Conservation (phyloP, 2,888 invertebrate species). For the Pherbina coryleti region DNA sequence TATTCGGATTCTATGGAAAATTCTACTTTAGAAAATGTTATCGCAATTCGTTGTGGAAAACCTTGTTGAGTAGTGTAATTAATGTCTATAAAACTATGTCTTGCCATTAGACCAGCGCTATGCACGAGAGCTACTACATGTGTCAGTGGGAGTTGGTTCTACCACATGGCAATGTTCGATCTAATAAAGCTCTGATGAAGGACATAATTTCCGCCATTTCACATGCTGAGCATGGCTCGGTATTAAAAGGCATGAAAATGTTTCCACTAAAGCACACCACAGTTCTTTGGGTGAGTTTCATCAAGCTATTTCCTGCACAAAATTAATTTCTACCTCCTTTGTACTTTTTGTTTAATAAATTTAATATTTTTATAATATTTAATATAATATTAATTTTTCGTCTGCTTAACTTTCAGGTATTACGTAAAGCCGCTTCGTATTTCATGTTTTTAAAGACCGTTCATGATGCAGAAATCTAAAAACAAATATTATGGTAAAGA, state of each 20-base stretch:
- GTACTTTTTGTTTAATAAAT: too few species aligned
- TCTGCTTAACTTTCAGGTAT: not conserved
- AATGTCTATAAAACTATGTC: too few species aligned
- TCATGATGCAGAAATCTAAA: conserved; percentile 14
- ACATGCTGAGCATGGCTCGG: conserved; percentile 35
- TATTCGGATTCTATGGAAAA: too few species aligned
- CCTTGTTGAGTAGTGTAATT: too few species aligned
- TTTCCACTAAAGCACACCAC: conserved; percentile 36
- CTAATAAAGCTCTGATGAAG: conserved; percentile 36
- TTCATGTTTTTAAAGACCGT: conserved; percentile 44
- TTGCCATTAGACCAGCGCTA: conserved; percentile 18
- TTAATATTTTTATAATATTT: too few species aligned
- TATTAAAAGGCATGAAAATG: conserved; percentile 42
- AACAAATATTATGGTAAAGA: not conserved
- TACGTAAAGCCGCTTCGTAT: not conserved
- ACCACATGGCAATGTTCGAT: conserved; percentile 31
- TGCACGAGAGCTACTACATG: conserved; percentile 38
- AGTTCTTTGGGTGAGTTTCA: conserved; percentile 37
- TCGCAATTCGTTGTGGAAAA: too few species aligned
- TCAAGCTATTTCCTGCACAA: too few species aligned
- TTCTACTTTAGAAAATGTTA: too few species aligned
- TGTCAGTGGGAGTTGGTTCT: conserved; percentile 44
- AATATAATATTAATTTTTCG: not conserved
- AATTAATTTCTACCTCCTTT: too few species aligned
- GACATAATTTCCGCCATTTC: conserved; percentile 42